Conservation (phyloP, 2,113 vertebrate genomes). For the Eulacestoma nigropectus region DNA sequence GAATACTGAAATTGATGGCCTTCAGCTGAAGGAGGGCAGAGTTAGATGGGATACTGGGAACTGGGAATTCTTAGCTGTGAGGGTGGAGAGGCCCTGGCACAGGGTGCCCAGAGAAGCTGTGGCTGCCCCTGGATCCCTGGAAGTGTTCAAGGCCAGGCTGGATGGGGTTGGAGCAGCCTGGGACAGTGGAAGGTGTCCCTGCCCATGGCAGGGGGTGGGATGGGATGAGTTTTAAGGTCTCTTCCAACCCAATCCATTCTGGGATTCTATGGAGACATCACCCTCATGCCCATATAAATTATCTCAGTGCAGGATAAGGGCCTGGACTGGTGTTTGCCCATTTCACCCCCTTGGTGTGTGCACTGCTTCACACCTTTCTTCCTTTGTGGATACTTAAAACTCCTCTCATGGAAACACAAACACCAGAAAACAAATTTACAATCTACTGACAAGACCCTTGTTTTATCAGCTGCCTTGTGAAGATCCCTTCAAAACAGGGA, state of each 20-base stretch:
- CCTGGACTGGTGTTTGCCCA: fast-evolving
- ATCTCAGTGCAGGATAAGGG: background rate
- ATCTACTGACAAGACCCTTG: background rate
- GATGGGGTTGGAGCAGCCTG: background rate
- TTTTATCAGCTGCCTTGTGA: background rate
- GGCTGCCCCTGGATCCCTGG: background rate
- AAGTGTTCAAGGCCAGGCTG: fast-evolving
- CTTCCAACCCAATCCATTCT: fast-evolving
- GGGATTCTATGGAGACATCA: background rate
- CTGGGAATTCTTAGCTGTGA: background rate
- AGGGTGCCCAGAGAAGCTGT: background rate
- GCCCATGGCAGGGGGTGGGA: background rate
- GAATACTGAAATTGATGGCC: background rate
- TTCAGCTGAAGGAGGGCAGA: background rate
- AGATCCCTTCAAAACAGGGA: background rate
- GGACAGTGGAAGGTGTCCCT: background rate
- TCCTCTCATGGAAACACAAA: background rate
- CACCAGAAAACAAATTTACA: background rate
- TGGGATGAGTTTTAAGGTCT: background rate
- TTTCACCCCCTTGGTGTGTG: background rate
- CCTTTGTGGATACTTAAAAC: background rate
- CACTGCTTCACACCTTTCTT: background rate
- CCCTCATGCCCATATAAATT: fast-evolving
- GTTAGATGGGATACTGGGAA: background rate
- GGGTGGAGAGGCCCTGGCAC: fast-evolving